Evolutionary conservation across 1,140 invertebrate genomes (phyloP).

Genomic region (Oedothorax gibbosus): DNA sequence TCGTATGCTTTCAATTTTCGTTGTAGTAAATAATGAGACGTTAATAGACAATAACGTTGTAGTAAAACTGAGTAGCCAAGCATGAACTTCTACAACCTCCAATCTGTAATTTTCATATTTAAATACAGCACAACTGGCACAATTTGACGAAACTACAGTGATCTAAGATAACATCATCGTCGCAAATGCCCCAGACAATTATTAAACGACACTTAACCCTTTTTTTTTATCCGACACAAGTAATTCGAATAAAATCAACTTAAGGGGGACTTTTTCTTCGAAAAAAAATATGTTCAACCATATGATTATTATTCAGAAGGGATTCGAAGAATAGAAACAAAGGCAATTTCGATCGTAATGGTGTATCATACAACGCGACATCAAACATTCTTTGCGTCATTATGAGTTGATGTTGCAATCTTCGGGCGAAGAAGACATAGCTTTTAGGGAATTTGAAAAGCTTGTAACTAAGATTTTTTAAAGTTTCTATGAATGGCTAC

Average conservation of each 20-base stretch:
- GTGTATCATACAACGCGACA: slow-evolving; percentile 15
- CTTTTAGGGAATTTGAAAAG: too few species aligned
- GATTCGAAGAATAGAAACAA: neutral
- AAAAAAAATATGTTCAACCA: neutral
- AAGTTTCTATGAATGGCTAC: too few species aligned
- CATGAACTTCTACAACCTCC: neutral
- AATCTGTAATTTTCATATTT: neutral
- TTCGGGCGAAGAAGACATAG: neutral
- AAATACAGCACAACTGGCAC: neutral
- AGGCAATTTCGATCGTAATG: slow-evolving; percentile 33
- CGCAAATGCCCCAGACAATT: neutral
- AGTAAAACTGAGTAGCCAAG: neutral
- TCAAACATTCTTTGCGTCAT: slow-evolving; percentile 13
- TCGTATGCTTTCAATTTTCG: neutral
- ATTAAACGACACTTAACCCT: too few species aligned
- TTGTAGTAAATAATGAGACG: too few species aligned
- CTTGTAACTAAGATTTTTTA: too few species aligned
- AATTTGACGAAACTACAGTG: neutral
- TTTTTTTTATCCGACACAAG: neutral
- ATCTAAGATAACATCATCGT: neutral
- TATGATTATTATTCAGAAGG: slow-evolving; percentile 26
- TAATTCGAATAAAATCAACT: slow-evolving; percentile 18
- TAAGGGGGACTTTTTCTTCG: neutral
- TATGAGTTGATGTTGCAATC: slow-evolving; percentile 32
- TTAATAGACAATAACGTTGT: too few species aligned